phyloP scores from a whole-genome alignment of 2,113 vertebrate genomes.

The Mustelus asterias region DNA sequence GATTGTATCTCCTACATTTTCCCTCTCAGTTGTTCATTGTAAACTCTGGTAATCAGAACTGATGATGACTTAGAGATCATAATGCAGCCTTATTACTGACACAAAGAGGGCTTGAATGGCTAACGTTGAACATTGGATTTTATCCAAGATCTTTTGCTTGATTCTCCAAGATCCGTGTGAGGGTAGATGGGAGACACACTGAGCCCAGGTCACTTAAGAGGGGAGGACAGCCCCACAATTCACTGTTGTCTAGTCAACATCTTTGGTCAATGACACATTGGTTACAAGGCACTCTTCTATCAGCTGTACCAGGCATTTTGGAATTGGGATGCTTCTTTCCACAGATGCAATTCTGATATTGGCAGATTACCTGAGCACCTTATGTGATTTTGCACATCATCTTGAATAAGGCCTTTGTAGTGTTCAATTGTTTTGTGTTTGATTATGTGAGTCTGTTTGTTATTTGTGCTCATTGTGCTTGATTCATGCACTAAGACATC shows the following conservation, averaged over 20 bases:
- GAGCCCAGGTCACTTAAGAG: not conserved
- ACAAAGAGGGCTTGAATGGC: not conserved
- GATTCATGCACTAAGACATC: not conserved
- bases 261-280: not conserved
- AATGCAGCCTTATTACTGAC: not conserved
- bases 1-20: not conserved
- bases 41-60: not conserved
- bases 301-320: not conserved
- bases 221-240: not conserved
- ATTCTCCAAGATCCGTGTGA: not conserved
- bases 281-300: not conserved
- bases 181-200: not conserved
- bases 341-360: not conserved
- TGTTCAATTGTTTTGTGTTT: not conserved
- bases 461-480: not conserved
- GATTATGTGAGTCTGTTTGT: not conserved
- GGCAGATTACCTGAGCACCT: not conserved
- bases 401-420: not conserved
- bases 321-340: not conserved
- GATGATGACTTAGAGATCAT: not conserved
- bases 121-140: not conserved
- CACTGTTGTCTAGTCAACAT: not conserved
- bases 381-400: not conserved
- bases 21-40: conserved; percentile 4
- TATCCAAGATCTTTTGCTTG: not conserved